Conservation (phyloP, 2,113 vertebrate species). For the Cariama cristata region DNA sequence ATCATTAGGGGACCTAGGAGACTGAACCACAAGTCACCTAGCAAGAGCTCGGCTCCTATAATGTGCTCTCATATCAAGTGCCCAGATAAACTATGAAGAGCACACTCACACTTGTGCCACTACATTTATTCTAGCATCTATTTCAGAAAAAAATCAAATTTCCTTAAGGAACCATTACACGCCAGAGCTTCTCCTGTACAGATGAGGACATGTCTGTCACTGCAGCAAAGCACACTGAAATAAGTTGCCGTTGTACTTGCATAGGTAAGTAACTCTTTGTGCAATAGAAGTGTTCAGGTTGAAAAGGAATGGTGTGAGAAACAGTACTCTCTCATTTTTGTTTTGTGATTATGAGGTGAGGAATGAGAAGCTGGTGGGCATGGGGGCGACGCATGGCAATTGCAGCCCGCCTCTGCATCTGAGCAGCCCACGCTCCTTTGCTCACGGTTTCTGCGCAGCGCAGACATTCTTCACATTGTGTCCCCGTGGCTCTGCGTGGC, state of each 20-base stretch:
- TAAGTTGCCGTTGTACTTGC: too few species aligned
- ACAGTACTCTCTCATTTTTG: background rate
- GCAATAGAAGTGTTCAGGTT: background rate
- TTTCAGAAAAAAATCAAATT: background rate
- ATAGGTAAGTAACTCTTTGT: background rate
- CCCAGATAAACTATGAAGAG: background rate
- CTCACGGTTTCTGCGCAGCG: rapidly evolving
- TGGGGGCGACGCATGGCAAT: background rate
- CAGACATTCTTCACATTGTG: background rate
- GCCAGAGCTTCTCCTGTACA: background rate
- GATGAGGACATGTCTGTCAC: background rate
- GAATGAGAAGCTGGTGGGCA: background rate
- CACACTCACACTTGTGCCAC: background rate
- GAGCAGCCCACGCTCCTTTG: background rate
- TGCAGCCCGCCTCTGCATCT: background rate
- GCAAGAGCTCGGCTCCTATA: background rate
- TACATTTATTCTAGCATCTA: background rate
- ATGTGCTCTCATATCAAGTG: background rate
- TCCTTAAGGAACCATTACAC: background rate
- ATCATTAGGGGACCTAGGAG: background rate
- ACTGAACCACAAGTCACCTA: background rate
- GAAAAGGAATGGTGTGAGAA: background rate
- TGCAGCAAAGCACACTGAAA: background rate
- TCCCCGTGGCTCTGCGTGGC: background rate
- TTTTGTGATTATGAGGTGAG: background rate